Evolutionary conservation across 2,888 invertebrate genomes (phyloP), one percentile per base, ranked within the genome.

Genomic region (Aradus depressus): DNA sequence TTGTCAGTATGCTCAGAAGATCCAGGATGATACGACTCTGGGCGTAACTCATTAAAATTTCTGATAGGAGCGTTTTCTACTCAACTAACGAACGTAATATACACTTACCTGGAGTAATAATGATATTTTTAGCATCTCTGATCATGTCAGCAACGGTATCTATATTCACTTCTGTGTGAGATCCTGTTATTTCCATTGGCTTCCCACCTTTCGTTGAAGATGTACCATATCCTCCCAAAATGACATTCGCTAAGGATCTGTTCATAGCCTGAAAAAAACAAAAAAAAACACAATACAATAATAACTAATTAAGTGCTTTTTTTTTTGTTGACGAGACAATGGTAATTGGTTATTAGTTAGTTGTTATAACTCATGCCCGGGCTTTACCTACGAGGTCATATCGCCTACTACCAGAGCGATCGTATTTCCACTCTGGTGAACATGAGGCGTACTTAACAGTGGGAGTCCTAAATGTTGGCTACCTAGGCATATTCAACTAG

Each of bases 221-320:
- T 21, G 89, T 84, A 43, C 89, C 89, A 64, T 82, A 87, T 1
- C 90, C 90, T 47, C 91, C 91, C 58, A 91, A 72, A 61, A 91
- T 90, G 6, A 91, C 91, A 68, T 85, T 91, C 0, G 86, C 80
- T 10, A 91, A 72, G 1, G 89, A 89, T 44, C 91, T 75, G 69
- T 83, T 83, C 83, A 83, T 83, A 4, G 81, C 81, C 78, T 80
- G 58, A 14, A 39, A 37, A 22, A 4, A 39, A 62, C 61, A 53
- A 44, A 56, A 55, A 53, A 52, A 23, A 5, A 52, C 12, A 49
- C 23, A 35, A 8, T 39, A 42, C 31, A 34, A 50, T 32, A 18
- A 8, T 38, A 48, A 26, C 32, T 28, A 10, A 54, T 42, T 32
- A 34, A 44, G 14, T n/a, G 12, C 32, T 28, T 5, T 14, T 10